phyloP scores from a whole-genome alignment of 2,888 invertebrate genomes.

The Pelosia muscerda region DNA sequence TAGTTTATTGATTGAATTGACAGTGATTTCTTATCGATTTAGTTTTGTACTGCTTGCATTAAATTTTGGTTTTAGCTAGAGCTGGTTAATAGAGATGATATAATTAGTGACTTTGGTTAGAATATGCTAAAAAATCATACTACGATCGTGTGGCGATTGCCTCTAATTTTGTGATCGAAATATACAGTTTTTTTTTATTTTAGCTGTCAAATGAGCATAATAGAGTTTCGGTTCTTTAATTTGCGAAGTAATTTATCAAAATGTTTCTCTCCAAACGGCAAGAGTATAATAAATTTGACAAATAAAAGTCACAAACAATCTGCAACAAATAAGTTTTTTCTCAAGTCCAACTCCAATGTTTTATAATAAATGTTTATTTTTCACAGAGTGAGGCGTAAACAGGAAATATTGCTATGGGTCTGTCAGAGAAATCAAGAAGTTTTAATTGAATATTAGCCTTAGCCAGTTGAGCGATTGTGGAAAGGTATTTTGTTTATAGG shows the following conservation, averaged over 20 bases:
- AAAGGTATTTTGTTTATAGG: slow-evolving; percentile 63
- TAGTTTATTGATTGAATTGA: no score
- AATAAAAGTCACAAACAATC: slow-evolving; percentile 39
- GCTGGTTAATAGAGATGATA: no score
- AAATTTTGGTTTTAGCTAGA: no score
- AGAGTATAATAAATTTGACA: slow-evolving; percentile 27
- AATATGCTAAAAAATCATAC: no score
- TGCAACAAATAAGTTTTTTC: slow-evolving; percentile 40
- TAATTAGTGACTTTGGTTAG: no score
- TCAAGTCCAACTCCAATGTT: slow-evolving; percentile 36
- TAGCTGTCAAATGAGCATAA: neutral
- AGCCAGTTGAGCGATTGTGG: slow-evolving; percentile 72
- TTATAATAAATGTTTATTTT: slow-evolving; percentile 65
- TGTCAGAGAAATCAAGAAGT: slow-evolving; percentile 76
- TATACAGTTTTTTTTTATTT: neutral
- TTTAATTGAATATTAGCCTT: slow-evolving; percentile 84
- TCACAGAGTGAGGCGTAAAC: slow-evolving; percentile 61
- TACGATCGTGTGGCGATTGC: no score
- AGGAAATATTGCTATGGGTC: slow-evolving; percentile 74
- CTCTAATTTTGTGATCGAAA: neutral
- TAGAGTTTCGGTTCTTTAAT: neutral
- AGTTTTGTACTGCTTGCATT: no score
- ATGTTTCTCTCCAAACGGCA: neutral
- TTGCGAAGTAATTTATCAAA: slow-evolving; percentile 4
- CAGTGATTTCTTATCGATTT: no score